Base-by-base conservation (phyloP, 2,888 invertebrate genomes). In the Erannis defoliaria region DNA sequence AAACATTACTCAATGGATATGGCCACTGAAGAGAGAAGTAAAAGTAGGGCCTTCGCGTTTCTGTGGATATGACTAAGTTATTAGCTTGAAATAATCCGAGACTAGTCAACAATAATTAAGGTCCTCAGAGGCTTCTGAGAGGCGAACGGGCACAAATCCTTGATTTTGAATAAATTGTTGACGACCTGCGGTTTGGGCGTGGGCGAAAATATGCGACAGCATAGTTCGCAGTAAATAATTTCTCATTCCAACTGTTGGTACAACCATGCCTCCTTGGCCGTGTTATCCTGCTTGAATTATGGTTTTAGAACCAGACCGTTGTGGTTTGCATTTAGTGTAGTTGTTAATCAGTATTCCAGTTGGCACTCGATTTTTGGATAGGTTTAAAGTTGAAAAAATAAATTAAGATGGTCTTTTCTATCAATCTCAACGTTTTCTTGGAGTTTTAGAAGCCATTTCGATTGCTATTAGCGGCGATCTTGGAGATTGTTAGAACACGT, bases 151-250 rank as follows among this genome's bases (percentile, higher is more conserved):
- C 77, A 80, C 83, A 83, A 82, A 88, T 89, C 84, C 86, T 88
- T 87, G 85, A 84, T 88, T 89, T 85, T 82, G 84, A 83, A 89
- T 87, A 86, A 88, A 85, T 87, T 84, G 85, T 83, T 79, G 81
- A 79, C 80, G 81, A 80, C 75, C 74, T 76, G 81, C 76, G 74
- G 74, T 83, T 83, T 77, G 72, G 83, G 83, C 78, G 91, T 90
- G 85, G 91, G 90, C 83, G 87, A 85, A 68, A 85, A 80, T 83
- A 85, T 84, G 84, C 81, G 81, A 81, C 82, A 82, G 73, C 74
- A 76, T 72, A 50, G 50, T 61, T 63, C 38, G 53, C 37, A 51
- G 58, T 66, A 63, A 64, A 59, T 53, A 65, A 45, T 65, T 59
- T 65, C 45, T 59, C 54, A 65, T 63, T 49, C 60, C 45, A 64